phyloP scores from a whole-genome alignment of 2,888 invertebrate genomes.

The Lycia hirtaria region DNA sequence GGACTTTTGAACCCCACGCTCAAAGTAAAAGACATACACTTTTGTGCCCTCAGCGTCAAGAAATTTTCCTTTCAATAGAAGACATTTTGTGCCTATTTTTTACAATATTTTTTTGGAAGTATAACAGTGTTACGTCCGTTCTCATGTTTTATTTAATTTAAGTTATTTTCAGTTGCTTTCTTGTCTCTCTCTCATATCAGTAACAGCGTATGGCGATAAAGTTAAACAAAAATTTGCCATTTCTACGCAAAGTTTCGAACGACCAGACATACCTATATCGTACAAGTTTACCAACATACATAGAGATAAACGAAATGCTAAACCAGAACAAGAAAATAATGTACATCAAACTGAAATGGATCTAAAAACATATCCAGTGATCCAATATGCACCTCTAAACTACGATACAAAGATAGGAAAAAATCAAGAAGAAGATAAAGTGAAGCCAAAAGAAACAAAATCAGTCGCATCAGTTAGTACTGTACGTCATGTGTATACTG shows the following conservation, averaged over 20 bases:
- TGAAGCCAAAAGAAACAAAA: not conserved
- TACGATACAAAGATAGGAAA: not conserved
- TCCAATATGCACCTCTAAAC: slow-evolving; percentile 24
- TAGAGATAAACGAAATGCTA: slow-evolving; percentile 39
- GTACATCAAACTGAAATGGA: not conserved
- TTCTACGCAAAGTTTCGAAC: slow-evolving; percentile 48
- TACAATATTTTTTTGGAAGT: too few species aligned
- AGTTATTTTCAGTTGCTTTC: slow-evolving; percentile 44
- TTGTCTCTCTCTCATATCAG: slow-evolving; percentile 36
- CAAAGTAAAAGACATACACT: too few species aligned
- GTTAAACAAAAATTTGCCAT: slow-evolving; percentile 35
- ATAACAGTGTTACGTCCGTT: not conserved
- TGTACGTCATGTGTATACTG: slow-evolving; percentile 1
- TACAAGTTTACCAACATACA: slow-evolving; percentile 48
- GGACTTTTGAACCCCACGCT: too few species aligned
- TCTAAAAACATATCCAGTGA: not conserved
- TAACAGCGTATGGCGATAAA: slow-evolving; percentile 32
- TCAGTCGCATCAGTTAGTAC: not conserved
- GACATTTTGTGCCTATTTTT: too few species aligned
- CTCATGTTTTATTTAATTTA: not conserved
- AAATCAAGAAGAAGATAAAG: not conserved
- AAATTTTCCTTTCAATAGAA: too few species aligned
- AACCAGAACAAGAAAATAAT: slow-evolving; percentile 5
- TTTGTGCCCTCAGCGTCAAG: too few species aligned
- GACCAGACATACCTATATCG: slow-evolving; percentile 50